These are phyloP conservation scores for Torymus tubicola DNA, from an alignment of 2,888 invertebrate genomes.

Conservation along the genomic window DNA sequence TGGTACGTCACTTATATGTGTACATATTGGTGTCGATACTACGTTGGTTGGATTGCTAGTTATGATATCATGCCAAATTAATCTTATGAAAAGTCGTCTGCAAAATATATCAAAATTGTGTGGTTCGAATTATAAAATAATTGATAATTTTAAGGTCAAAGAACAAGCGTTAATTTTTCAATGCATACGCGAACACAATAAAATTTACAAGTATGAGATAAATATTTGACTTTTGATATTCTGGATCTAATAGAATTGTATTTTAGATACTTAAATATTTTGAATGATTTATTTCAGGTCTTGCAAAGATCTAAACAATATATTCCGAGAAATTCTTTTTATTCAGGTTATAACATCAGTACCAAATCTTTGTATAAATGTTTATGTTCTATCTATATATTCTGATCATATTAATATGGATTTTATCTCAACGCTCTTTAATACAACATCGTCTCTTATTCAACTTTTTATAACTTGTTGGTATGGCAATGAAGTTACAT, in stretches of 20 bases:
- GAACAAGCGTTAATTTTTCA: not conserved
- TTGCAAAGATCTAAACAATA: conserved; percentile 30
- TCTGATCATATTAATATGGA: conserved; percentile 6
- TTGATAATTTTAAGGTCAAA: not conserved
- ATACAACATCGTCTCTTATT: not conserved
- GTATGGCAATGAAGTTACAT: conserved; percentile 50
- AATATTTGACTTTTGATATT: too few relatives aligned
- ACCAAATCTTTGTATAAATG: conserved; percentile 43
- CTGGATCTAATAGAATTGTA: too few relatives aligned
- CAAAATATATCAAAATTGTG: not conserved
- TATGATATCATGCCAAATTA: conserved; percentile 21
- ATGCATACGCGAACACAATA: conserved; percentile 34
- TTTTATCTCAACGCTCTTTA: conserved; percentile 18
- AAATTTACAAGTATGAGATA: conserved; percentile 34
- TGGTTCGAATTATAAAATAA: too few relatives aligned
- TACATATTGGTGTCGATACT: conserved; percentile 15
- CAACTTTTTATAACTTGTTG: conserved; percentile 51
- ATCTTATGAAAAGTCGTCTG: conserved; percentile 35
- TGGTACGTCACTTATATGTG: not conserved
- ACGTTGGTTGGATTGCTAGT: conserved; percentile 38
- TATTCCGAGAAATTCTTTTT: conserved; percentile 39
- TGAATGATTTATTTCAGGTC: not conserved
- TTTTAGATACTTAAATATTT: too few relatives aligned
- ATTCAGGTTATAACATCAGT: conserved; percentile 37
- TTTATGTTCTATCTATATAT: conserved; percentile 24